These are phyloP conservation scores for Ichneumoninae sp. DNA, from an alignment of 2,888 invertebrate genomes.

Conservation along the genomic window DNA sequence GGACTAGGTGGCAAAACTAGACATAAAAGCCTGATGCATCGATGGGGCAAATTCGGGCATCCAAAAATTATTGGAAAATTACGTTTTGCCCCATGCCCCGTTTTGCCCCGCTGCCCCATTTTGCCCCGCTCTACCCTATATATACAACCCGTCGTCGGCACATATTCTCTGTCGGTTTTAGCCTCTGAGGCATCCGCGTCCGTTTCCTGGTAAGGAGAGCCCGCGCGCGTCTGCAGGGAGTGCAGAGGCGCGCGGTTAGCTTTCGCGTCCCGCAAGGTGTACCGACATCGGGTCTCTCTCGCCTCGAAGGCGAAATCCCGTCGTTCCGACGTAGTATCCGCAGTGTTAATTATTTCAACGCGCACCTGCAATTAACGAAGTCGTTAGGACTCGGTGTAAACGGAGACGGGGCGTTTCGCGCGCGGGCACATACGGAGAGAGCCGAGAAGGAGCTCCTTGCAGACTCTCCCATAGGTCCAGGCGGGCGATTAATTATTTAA, in stretches of 20 bases:
- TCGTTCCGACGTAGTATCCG: conserved; percentile 31
- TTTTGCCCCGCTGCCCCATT: too few species aligned
- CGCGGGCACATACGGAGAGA: not conserved
- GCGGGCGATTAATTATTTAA: conserved; percentile 37
- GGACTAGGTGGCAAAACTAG: too few species aligned
- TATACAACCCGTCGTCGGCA: not conserved
- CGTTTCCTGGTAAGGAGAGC: not conserved
- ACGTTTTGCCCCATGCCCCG: too few species aligned
- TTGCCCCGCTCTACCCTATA: not conserved
- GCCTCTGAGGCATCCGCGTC: not conserved
- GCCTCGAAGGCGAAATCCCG: not conserved
- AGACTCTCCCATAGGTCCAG: not conserved
- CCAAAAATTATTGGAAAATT: too few species aligned
- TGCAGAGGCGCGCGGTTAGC: not conserved
- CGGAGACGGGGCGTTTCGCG: conserved; percentile 40
- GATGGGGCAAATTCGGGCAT: too few species aligned
- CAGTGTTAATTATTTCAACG: conserved; percentile 66
- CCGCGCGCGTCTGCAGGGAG: not conserved
- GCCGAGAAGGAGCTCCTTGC: conserved; percentile 1
- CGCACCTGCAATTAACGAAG: conserved; percentile 67
- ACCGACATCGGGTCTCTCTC: not conserved
- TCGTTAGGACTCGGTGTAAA: conserved; percentile 58
- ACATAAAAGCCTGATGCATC: too few species aligned
- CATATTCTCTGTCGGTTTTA: not conserved
- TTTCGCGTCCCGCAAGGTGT: conserved; percentile 12